A percentile compares a stretch with the other conserved stretches of the same genome.
These are phyloP conservation scores for Anisognathus igniventris DNA, from an alignment of 2,797 vertebrate genomes.

Conservation along the genomic window DNA sequence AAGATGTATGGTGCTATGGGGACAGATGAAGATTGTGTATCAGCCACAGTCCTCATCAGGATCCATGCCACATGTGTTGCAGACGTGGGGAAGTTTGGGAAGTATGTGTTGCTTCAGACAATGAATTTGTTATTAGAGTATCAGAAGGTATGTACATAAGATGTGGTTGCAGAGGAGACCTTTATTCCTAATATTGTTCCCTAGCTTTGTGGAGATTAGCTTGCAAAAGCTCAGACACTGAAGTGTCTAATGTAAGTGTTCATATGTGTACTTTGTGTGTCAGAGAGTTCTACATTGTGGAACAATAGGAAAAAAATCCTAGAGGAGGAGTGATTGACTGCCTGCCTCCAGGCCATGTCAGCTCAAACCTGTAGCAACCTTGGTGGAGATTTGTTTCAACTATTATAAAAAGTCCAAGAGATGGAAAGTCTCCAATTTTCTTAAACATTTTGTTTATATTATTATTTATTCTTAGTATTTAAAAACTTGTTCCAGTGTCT, in stretches of 20 bases:
- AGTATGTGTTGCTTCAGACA: slow-evolving; percentile 27
- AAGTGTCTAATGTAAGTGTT: background rate
- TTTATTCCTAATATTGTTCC: background rate
- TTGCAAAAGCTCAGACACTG: background rate
- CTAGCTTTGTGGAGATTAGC: background rate
- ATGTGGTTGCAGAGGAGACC: background rate
- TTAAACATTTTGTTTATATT: background rate
- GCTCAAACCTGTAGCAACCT: background rate
- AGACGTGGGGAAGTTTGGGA: slow-evolving; percentile 3
- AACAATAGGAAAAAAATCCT: background rate
- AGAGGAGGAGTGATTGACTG: background rate
- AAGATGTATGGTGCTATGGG: background rate
- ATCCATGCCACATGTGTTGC: background rate
- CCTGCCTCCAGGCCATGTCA: background rate
- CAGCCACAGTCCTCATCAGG: background rate
- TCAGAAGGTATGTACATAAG: slow-evolving; percentile 15
- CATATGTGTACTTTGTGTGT: background rate
- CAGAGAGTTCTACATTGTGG: background rate
- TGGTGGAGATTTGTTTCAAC: background rate
- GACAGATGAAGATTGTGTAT: background rate
- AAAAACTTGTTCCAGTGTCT: background rate
- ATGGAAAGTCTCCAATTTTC: background rate
- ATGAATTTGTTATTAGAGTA: slow-evolving; percentile 9
- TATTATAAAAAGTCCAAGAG: background rate
- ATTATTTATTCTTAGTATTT: background rate